Conservation (phyloP, 2,888 invertebrate genomes). For the Elgonia sp. region DNA sequence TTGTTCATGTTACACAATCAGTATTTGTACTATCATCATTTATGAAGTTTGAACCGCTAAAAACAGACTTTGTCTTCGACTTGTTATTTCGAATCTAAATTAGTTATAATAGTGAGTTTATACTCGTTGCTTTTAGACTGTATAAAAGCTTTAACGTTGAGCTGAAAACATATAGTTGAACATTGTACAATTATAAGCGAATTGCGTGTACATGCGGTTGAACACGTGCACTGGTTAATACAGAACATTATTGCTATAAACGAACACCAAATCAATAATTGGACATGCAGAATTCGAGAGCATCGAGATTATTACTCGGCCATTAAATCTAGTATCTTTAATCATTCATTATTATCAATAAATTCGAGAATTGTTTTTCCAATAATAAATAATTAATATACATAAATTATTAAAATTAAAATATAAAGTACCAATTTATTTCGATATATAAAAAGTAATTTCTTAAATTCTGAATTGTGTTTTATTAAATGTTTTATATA, state of each 20-base stretch:
- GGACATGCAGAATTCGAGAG: slow-evolving; percentile 34
- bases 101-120: background rate
- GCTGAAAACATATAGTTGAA: slow-evolving; percentile 5
- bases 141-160: slow-evolving; percentile 20
- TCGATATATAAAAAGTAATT: too few species aligned
- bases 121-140: background rate
- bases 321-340: slow-evolving; percentile 21
- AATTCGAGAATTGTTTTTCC: too few species aligned
- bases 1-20: too few species aligned
- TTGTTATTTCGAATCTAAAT: background rate
- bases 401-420: too few species aligned
- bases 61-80: too few species aligned
- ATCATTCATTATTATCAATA: background rate
- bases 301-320: slow-evolving; percentile 37
- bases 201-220: slow-evolving; percentile 11
- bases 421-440: too few species aligned
- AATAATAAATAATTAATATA: too few species aligned
- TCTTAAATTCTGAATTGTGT: too few species aligned
- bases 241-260: slow-evolving; percentile 47
- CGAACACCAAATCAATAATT: slow-evolving; percentile 41
- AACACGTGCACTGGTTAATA: slow-evolving; percentile 48
- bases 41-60: too few species aligned
- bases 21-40: too few species aligned
- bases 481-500: too few species aligned
- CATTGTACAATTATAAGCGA: slow-evolving; percentile 13